Evolutionary conservation across 2,113 vertebrate genomes (phyloP), one percentile per base, ranked within the genome.

Genomic region (Takifugu flavidus): DNA sequence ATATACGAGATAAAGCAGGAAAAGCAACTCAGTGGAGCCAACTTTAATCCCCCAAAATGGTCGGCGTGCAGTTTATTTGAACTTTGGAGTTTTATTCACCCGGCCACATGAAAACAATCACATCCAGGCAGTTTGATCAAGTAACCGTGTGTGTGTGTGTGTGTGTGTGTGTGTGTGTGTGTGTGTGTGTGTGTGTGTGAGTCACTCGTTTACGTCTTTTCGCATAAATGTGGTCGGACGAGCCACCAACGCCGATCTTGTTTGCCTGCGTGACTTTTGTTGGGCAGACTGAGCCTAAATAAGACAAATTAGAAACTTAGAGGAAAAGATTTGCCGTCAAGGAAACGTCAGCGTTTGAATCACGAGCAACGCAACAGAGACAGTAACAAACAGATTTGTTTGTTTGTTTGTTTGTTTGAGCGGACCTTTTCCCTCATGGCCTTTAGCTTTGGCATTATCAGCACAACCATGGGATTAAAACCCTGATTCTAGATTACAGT

Each of bases 291-390:
- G 52, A 51, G 69, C 46, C 29, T 46, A 39, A 64, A 64, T 52
- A 60, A 60, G 55, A 13, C 54, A 50, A 61, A 69, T 27, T 12
- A 13, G 43, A 34, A 59, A 59, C 26, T 62, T 59, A 50, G 62
- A 31, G 34, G 8, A 39, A 10, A 39, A 39, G 8, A 34, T 6
- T 6, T 7, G 6, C 31, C 34, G 42, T 53, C 26, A 1, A 52
- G 3, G 34, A 43, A 53, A 10, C 1, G 3, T 55, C 55, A 13
- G 34, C 11, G 0, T 56, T 6, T 15, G 20, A 15, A 13, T 53
- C 13, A 45, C 4, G 25, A 5, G 4, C 4, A 59, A 26, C 54
- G 34, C 14, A 31, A n/a, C 7, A 20, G 20, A 20, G 20, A 20
- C 20, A 20, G 20, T 20, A 20, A 20, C 20, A 20, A 20, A 20